Evolutionary conservation across 2,888 invertebrate species (phyloP).

Genomic region (Megamerina dolium): DNA sequence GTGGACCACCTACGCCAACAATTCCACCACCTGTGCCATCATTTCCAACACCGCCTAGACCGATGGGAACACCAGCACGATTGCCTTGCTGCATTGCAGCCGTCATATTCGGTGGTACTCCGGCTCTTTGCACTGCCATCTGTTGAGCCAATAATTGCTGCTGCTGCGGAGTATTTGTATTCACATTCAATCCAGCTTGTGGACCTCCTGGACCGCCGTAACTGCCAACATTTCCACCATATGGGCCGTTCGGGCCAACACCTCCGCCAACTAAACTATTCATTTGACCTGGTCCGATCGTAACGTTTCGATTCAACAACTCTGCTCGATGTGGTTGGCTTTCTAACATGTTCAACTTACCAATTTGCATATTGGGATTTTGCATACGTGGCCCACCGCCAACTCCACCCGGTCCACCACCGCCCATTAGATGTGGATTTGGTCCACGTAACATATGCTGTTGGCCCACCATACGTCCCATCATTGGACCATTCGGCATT

Average conservation of each 20-base stretch:
- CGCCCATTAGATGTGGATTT: slow-evolving; percentile 48
- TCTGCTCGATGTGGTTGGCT: slow-evolving; percentile 21
- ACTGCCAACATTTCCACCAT: slow-evolving; percentile 36
- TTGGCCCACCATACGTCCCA: slow-evolving; percentile 50
- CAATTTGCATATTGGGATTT: slow-evolving; percentile 50
- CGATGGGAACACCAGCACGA: slow-evolving; percentile 52
- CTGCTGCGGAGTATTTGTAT: slow-evolving; percentile 34
- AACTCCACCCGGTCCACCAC: slow-evolving; percentile 33
- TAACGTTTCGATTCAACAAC: slow-evolving; percentile 26
- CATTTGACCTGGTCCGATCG: slow-evolving; percentile 41
- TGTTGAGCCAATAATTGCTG: slow-evolving; percentile 43
- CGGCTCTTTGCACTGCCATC: slow-evolving; percentile 39
- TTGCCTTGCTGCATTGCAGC: slow-evolving; percentile 44
- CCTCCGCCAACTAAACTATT: slow-evolving; percentile 39
- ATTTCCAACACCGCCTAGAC: slow-evolving; percentile 51
- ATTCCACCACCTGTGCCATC: slow-evolving; percentile 58
- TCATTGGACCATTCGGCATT: slow-evolving; percentile 75
- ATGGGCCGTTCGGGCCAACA: slow-evolving; percentile 37
- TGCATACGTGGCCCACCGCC: slow-evolving; percentile 56
- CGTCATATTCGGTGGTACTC: slow-evolving; percentile 39
- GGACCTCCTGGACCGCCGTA: slow-evolving; percentile 36
- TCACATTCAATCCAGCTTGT: slow-evolving; percentile 30
- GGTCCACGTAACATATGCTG: slow-evolving; percentile 47
- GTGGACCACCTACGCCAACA: slow-evolving; percentile 53
- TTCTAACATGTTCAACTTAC: slow-evolving; percentile 32